phyloP scores from a whole-genome alignment of 2,888 invertebrate species.

The Harpagoxenus sublaevis region DNA sequence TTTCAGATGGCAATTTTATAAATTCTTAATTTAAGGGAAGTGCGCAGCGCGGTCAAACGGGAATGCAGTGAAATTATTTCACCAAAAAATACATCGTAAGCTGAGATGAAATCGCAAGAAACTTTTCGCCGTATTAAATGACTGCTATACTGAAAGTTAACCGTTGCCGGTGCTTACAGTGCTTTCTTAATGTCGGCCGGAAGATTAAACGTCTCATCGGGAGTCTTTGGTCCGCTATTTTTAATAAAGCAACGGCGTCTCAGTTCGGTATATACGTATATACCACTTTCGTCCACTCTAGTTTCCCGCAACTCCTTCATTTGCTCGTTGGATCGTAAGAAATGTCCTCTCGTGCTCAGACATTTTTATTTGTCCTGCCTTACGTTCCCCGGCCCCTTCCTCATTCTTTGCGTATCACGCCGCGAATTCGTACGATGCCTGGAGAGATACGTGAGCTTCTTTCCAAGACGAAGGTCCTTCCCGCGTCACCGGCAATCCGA shows the following conservation, averaged over 20 bases:
- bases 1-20: conserved; percentile 22
- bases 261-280: not conserved
- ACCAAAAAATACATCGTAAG: conserved; percentile 16
- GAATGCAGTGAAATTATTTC: conserved; percentile 10
- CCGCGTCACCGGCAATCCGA: not conserved
- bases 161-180: conserved; percentile 2
- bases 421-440: conserved; percentile 28
- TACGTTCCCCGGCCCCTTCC: not conserved
- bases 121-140: conserved; percentile 48
- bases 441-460: conserved; percentile 35
- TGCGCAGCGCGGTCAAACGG: not conserved
- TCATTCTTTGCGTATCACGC: conserved; percentile 39
- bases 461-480: not conserved
- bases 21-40: conserved; percentile 3
- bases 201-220: conserved; percentile 52
- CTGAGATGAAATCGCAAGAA: not conserved
- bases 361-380: conserved; percentile 25
- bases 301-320: conserved; percentile 29
- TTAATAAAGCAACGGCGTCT: conserved; percentile 47
- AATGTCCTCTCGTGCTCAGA: conserved; percentile 28
- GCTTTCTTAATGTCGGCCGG: conserved; percentile 43
- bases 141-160: not conserved
- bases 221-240: conserved; percentile 33
- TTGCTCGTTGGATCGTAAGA: conserved; percentile 46
- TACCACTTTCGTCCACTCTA: conserved; percentile 1